These are phyloP conservation scores for Chironomus striatipennis DNA, from an alignment of 1,140 invertebrate species.

Conservation along the genomic window DNA sequence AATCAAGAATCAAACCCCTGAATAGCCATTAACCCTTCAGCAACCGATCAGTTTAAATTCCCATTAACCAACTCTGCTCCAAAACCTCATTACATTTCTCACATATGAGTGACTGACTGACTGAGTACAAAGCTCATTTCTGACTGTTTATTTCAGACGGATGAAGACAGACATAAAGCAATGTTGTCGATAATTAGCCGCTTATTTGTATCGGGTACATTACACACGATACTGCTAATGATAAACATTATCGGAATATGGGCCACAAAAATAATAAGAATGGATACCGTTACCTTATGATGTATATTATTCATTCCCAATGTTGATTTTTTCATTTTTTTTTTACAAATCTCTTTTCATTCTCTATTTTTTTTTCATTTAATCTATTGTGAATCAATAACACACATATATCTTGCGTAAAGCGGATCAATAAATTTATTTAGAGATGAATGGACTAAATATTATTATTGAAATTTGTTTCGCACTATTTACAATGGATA, in stretches of 20 bases:
- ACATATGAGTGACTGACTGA: no score
- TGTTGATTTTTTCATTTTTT: not conserved
- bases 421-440: constrained; percentile 2
- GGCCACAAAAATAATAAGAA: not conserved
- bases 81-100: no score
- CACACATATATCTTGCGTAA: not conserved
- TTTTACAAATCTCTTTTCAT: not conserved
- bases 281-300: not conserved
- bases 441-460: not conserved
- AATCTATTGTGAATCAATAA: not conserved
- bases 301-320: not conserved
- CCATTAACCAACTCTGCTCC: no score
- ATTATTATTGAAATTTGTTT: not conserved
- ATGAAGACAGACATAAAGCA: not conserved
- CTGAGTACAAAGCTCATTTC: no score
- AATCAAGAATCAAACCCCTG: no score
- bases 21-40: no score
- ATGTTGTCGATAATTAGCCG: not conserved
- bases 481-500: not conserved
- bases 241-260: constrained; percentile 14
- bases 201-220: not conserved
- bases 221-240: not conserved
- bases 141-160: not conserved
- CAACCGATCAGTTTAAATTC: no score
- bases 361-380: not conserved